A percentile compares a stretch with the other conserved stretches of the same genome.
phyloP scores from a whole-genome alignment of 2,797 vertebrate species.

The Harpagifer antarcticus region DNA sequence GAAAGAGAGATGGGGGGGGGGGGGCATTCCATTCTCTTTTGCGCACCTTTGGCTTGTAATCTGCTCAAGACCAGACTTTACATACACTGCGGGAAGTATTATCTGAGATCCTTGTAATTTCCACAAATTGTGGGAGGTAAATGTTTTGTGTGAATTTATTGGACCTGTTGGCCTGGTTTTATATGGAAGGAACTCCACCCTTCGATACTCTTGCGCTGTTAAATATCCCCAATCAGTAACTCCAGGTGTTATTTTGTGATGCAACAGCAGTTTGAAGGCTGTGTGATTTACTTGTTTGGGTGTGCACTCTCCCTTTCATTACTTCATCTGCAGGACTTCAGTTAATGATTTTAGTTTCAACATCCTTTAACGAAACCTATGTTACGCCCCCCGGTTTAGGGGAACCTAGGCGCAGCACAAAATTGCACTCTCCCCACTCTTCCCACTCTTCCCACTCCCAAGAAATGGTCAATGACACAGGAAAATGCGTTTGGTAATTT shows the following conservation, averaged over 20 bases:
- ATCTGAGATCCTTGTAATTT: constrained; percentile 30
- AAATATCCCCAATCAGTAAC: constrained; percentile 32
- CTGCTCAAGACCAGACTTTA: constrained; percentile 46
- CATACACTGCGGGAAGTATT: constrained; percentile 33
- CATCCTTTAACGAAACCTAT: constrained; percentile 1
- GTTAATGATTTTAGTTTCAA: constrained; percentile 21
- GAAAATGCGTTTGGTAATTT: no score
- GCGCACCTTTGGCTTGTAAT: constrained; percentile 66
- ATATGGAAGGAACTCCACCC: constrained; percentile 25
- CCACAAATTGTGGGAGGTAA: constrained; percentile 36
- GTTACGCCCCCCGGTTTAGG: no score
- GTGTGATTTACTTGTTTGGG: constrained; percentile 1
- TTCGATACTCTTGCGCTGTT: constrained; percentile 19
- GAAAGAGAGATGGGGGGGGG: background rate
- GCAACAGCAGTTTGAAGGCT: constrained; percentile 27
- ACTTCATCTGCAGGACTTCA: background rate
- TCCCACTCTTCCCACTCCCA: no score
- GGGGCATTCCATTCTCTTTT: constrained; percentile 67
- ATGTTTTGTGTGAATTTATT: constrained; percentile 39
- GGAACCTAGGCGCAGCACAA: no score
- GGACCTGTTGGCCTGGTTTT: constrained; percentile 33
- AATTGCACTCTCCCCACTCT: no score
- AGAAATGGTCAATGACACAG: no score
- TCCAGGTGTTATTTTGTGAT: constrained; percentile 37
- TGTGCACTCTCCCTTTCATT: constrained; percentile 2